Evolutionary conservation across 2,797 vertebrate genomes (phyloP).

Genomic region (Acridotheres tristis): DNA sequence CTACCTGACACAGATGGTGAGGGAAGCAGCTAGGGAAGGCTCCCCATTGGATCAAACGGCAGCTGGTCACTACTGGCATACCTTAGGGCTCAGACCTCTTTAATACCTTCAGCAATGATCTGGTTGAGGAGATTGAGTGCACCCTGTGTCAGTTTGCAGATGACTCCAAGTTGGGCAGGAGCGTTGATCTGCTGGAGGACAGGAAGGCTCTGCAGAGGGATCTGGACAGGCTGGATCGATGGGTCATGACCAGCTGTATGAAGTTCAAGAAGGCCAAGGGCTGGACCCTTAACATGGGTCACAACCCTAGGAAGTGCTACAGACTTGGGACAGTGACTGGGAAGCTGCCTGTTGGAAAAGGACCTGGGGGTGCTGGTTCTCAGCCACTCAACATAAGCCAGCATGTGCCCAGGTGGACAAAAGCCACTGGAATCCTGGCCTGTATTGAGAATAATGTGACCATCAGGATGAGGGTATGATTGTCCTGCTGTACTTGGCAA

Average conservation of each 20-base stretch:
- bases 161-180: too few relatives aligned
- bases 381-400: not conserved
- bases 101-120: not conserved
- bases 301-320: not conserved
- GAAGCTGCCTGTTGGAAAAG: not conserved
- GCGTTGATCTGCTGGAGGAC: not conserved
- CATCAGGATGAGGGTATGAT: too few relatives aligned
- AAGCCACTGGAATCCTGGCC: not conserved
- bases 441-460: too few relatives aligned
- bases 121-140: not conserved
- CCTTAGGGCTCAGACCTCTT: not conserved
- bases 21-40: not conserved
- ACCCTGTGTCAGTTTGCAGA: not conserved
- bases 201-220: not conserved
- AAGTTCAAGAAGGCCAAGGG: not conserved
- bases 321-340: not conserved
- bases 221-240: rapidly evolving
- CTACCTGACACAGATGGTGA: not conserved
- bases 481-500: not conserved
- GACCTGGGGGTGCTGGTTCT: not conserved
- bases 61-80: too few relatives aligned
- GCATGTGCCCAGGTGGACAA: not conserved
- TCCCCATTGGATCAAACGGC: not conserved
- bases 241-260: too few relatives aligned
- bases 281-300: not conserved